Percentiles rank a stretch among this genome's conserved stretches.
Conservation (phyloP, 2,888 invertebrate species). For the Scaptomyza polygonia region DNA sequence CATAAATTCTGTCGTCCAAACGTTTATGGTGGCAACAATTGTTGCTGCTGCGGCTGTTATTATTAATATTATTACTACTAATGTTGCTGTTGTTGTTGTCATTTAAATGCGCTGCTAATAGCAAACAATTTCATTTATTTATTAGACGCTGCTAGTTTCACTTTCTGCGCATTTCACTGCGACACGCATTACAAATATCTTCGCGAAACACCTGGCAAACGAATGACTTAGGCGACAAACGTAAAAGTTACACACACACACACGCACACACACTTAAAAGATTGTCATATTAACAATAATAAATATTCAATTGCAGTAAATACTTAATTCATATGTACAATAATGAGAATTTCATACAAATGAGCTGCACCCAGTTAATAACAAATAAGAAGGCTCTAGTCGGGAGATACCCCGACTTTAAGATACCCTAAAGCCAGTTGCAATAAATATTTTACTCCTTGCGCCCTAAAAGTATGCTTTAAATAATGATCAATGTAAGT, state of each 20-base stretch:
- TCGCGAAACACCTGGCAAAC: conserved; percentile 56
- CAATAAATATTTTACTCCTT: no score
- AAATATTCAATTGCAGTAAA: conserved; percentile 52
- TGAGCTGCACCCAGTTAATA: conserved; percentile 48
- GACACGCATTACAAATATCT: conserved; percentile 65
- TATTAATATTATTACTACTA: conserved; percentile 23
- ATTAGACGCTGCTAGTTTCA: conserved; percentile 72
- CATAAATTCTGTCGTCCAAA: conserved; percentile 62
- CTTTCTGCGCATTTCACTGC: conserved; percentile 68
- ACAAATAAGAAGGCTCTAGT: no score
- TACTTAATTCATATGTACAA: conserved; percentile 31
- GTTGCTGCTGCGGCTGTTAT: no score
- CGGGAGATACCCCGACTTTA: no score
- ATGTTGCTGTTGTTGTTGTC: conserved; percentile 39
- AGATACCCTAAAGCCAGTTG: no score
- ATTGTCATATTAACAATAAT: conserved; percentile 9
- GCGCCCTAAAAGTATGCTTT: no score
- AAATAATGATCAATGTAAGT: no score
- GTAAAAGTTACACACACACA: conserved; percentile 58
- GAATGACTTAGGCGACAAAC: conserved; percentile 64
- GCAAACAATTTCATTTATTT: conserved; percentile 77
- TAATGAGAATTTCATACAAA: conserved; percentile 50
- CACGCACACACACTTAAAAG: conserved; percentile 1
- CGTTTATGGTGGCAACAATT: conserved; percentile 39
- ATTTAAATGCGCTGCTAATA: conserved; percentile 75